These are phyloP conservation scores for Melitaea athalia DNA, from an alignment of 2,888 invertebrate genomes.

Conservation along the genomic window DNA sequence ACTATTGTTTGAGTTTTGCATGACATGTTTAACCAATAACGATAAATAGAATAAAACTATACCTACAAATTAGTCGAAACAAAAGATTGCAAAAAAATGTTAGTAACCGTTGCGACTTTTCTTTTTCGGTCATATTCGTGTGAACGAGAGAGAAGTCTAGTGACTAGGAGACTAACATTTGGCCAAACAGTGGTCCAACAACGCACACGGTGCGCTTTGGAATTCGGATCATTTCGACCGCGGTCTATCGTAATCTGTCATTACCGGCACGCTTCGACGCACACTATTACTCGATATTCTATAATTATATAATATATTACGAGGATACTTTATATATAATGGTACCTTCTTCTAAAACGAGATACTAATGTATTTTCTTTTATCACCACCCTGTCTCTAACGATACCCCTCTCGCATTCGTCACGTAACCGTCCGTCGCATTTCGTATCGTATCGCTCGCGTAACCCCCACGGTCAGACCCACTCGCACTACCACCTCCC, in stretches of 20 bases:
- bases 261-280: conserved; percentile 56
- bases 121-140: conserved; percentile 57
- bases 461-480: conserved; percentile 36
- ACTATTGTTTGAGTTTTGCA: conserved; percentile 66
- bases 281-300: conserved; percentile 29
- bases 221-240: conserved; percentile 43
- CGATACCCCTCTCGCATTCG: conserved; percentile 54
- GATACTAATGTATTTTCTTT: conserved; percentile 58
- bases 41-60: conserved; percentile 5
- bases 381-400: conserved; percentile 62
- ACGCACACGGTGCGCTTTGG: conserved; percentile 44
- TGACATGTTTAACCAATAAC: conserved; percentile 45
- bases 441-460: conserved; percentile 31
- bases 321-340: conserved; percentile 46
- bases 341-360: conserved; percentile 42
- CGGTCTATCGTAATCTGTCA: conserved; percentile 44
- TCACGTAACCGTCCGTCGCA: conserved; percentile 53
- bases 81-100: conserved; percentile 44
- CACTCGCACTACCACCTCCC: conserved; percentile 37
- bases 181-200: conserved; percentile 60
- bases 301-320: conserved; percentile 21
- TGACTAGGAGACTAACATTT: conserved; percentile 48
- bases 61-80: conserved; percentile 18
- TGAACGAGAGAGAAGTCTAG: conserved; percentile 56
- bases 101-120: conserved; percentile 46